Conservation (phyloP, 1,140 invertebrate species). For the Cydia pomonella region DNA sequence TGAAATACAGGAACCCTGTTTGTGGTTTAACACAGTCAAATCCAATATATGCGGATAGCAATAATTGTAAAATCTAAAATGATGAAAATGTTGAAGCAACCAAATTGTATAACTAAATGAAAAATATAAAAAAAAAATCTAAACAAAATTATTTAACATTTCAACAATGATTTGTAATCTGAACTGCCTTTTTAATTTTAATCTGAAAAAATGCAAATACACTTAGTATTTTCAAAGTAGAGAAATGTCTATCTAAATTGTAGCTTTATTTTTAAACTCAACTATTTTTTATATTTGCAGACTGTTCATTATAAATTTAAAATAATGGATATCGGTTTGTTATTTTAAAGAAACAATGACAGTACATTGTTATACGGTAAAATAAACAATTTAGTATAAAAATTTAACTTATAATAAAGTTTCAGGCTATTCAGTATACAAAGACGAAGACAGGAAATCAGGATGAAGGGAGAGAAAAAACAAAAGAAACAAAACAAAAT, state of each 20-base stretch:
- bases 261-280: too few relatives aligned
- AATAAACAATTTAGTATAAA: too few relatives aligned
- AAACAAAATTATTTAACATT: background rate
- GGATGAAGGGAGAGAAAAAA: constrained; percentile 37
- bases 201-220: background rate
- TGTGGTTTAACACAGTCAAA: background rate
- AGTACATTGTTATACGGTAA: too few relatives aligned
- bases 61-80: background rate
- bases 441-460: background rate
- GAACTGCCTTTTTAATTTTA: background rate
- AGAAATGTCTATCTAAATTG: too few relatives aligned
- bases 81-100: background rate
- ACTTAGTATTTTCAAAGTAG: background rate
- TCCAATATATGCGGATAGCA: too few relatives aligned
- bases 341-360: too few relatives aligned
- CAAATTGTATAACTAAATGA: background rate
- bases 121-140: background rate
- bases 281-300: too few relatives aligned
- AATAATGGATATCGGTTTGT: too few relatives aligned
- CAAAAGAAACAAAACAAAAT: constrained; percentile 68
- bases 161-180: background rate
- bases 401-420: too few relatives aligned
- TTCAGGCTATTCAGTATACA: too few relatives aligned
- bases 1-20: too few relatives aligned
- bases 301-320: too few relatives aligned